phyloP scores from a whole-genome alignment of 2,888 invertebrate genomes.

The Thereva unica region DNA sequence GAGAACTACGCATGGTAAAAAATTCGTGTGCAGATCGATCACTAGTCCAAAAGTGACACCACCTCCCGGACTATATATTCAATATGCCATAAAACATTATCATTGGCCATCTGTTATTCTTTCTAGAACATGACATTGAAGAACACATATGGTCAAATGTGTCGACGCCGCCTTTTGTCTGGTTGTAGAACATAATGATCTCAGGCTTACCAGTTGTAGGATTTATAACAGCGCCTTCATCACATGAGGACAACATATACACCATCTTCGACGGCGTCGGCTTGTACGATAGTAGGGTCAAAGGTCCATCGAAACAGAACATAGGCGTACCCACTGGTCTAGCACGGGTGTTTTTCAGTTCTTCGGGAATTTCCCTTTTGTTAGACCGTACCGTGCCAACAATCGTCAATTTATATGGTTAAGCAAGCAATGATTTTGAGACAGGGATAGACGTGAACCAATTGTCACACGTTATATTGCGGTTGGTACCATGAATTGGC shows the following conservation, averaged over 20 bases:
- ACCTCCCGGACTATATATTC: no score
- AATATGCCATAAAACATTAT: no score
- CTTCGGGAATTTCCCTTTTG: conserved; percentile 39
- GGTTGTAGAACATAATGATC: conserved; percentile 6
- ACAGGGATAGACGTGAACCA: conserved; percentile 34
- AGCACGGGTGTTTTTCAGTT: conserved; percentile 30
- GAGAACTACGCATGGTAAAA: no score
- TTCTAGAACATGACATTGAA: no score
- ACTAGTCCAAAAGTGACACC: no score
- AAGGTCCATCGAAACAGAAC: conserved; percentile 36
- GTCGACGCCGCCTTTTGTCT: conserved; percentile 1
- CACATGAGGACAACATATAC: conserved; percentile 37
- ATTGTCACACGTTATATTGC: conserved; percentile 38
- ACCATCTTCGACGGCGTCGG: conserved; percentile 25
- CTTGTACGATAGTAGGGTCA: conserved; percentile 23
- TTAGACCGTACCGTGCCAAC: conserved; percentile 37
- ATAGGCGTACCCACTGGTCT: conserved; percentile 38
- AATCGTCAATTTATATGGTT: conserved; percentile 38
- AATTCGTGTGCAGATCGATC: no score
- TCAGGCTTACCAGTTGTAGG: no score
- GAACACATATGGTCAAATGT: neutral
- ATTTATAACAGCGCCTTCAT: no score
- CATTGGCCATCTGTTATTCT: no score
- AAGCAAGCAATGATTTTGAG: conserved; percentile 34
- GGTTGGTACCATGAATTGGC: conserved; percentile 44